These are phyloP conservation scores for Drosophila ezoana DNA, from an alignment of 2,888 invertebrate species.

Conservation along the genomic window DNA sequence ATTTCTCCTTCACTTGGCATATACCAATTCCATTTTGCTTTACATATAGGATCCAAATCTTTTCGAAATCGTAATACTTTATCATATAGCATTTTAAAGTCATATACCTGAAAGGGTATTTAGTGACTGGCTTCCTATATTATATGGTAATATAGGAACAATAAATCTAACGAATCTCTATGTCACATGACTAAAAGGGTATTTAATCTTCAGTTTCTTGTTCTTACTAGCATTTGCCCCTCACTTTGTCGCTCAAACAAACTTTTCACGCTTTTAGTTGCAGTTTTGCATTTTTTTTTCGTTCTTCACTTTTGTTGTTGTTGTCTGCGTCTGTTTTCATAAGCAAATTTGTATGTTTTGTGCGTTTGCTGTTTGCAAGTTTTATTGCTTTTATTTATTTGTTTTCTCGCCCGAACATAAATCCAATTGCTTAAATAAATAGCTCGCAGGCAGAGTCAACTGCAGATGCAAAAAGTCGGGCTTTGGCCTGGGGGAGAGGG, in stretches of 20 bases:
- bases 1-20: too few relatives aligned
- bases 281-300: conserved; percentile 42
- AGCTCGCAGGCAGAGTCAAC: conserved; percentile 16
- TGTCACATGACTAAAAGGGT: too few relatives aligned
- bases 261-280: conserved; percentile 49
- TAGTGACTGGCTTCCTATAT: too few relatives aligned
- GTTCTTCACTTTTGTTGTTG: conserved; percentile 4
- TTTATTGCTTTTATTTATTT: conserved; percentile 62
- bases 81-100: too few relatives aligned
- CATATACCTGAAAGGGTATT: too few relatives aligned
- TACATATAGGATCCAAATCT: too few relatives aligned
- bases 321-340: conserved; percentile 26
- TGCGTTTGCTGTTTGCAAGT: conserved; percentile 39
- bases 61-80: too few relatives aligned
- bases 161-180: too few relatives aligned
- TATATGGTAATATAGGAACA: too few relatives aligned
- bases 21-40: too few relatives aligned
- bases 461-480: conserved; percentile 9
- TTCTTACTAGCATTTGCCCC: conserved; percentile 19
- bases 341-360: conserved; percentile 62
- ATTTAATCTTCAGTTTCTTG: too few relatives aligned
- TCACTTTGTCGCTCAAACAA: conserved; percentile 29
- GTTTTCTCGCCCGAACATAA: conserved; percentile 53
- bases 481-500: background rate
- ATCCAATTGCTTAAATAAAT: conserved; percentile 67